Percentiles rank a stretch among this genome's conserved stretches.
phyloP scores from a whole-genome alignment of 2,888 invertebrate species.

The Cheilosia grossa region DNA sequence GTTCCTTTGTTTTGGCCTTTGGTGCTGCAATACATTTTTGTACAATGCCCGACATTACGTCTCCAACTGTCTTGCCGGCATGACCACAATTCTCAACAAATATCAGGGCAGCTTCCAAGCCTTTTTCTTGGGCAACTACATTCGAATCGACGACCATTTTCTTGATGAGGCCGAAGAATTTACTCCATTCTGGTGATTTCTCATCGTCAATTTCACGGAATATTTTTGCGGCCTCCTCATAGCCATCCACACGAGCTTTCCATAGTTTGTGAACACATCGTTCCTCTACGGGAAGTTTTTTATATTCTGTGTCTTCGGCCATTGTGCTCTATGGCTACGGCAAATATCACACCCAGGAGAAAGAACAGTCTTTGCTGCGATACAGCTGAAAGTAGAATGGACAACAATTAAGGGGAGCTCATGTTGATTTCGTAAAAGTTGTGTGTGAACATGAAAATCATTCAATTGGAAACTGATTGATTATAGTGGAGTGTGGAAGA shows the following conservation, averaged over 20 bases:
- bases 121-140: conserved; percentile 97
- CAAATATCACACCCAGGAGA: conserved; percentile 15
- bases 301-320: conserved; percentile 94
- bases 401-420: conserved; percentile 13
- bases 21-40: conserved; percentile 96
- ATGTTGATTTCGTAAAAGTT: conserved; percentile 21
- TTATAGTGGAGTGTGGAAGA: conserved; percentile 20
- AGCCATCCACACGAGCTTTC: conserved; percentile 97
- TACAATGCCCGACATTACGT: conserved; percentile 94
- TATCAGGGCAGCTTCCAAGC: conserved; percentile 94
- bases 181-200: conserved; percentile 96
- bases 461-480: conserved; percentile 58
- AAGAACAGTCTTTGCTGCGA: conserved; percentile 26
- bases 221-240: conserved; percentile 95
- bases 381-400: conserved; percentile 55
- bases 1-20: conserved; percentile 95
- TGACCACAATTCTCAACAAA: conserved; percentile 95
- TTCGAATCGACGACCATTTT: conserved; percentile 97
- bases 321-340: conserved; percentile 82
- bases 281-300: conserved; percentile 94
- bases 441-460: conserved; percentile 44
- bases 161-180: conserved; percentile 94
- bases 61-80: conserved; percentile 94
- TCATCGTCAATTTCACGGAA: conserved; percentile 95
- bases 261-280: conserved; percentile 96